phyloP scores from a whole-genome alignment of 2,797 vertebrate species.

The Balearica regulorum region DNA sequence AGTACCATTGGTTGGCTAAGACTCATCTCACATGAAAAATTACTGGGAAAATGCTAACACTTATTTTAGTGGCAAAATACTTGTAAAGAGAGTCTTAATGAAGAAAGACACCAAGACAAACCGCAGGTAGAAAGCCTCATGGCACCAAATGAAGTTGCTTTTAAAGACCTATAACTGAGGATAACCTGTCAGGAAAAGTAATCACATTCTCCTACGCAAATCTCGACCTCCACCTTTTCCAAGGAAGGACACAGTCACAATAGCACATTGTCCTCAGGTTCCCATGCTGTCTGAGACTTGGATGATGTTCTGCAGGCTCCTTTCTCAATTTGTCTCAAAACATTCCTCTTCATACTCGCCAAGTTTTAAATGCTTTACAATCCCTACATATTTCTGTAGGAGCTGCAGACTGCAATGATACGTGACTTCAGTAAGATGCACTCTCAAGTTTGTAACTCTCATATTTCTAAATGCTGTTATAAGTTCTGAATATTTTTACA shows the following conservation, averaged over 20 bases:
- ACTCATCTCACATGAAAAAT: not conserved
- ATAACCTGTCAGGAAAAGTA: not conserved
- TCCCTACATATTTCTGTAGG: not conserved
- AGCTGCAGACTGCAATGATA: not conserved
- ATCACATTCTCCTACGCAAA: not conserved
- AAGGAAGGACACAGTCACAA: not conserved
- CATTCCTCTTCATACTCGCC: not conserved
- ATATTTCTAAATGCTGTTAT: not conserved
- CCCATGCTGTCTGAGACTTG: not conserved
- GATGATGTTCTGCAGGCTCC: not conserved
- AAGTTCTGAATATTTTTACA: not conserved
- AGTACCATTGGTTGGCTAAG: not conserved
- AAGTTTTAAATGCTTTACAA: not conserved
- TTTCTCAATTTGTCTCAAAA: not conserved
- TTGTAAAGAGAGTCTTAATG: not conserved
- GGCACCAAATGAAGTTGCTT: fast-evolving
- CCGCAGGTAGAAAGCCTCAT: not conserved
- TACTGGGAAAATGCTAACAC: not conserved
- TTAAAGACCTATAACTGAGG: not conserved
- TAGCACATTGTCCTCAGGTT: fast-evolving
- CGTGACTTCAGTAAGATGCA: not conserved
- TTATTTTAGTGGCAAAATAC: not conserved
- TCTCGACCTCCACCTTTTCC: not conserved
- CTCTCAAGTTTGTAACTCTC: not conserved
- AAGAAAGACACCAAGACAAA: not conserved